Percentiles rank a stretch among this genome's conserved stretches.
phyloP scores from a whole-genome alignment of 2,797 vertebrate genomes.

The Amblyopsis hoosieri region DNA sequence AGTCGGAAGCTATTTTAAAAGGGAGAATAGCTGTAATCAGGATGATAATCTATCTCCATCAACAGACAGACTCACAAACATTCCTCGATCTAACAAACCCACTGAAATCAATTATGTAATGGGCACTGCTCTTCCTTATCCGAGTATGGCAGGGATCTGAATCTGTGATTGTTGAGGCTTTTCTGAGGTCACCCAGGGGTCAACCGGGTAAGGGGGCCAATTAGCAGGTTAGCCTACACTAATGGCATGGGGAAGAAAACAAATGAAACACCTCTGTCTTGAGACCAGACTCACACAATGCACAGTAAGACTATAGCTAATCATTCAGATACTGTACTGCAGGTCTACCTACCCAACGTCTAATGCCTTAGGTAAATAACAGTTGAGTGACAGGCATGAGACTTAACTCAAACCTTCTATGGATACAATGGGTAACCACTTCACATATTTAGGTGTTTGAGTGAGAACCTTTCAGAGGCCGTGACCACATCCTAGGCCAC shows the following conservation, averaged over 20 bases:
- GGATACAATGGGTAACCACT: slow-evolving; percentile 9
- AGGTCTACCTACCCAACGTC: no score
- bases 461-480: slow-evolving; percentile 45
- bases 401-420: neutral
- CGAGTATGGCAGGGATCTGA: neutral
- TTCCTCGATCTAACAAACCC: neutral
- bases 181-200: slow-evolving; percentile 42
- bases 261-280: slow-evolving; percentile 15
- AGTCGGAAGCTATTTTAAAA: slow-evolving; percentile 34
- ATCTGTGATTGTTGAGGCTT: slow-evolving; percentile 16
- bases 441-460: slow-evolving; percentile 46
- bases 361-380: no score
- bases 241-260: slow-evolving; percentile 15
- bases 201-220: slow-evolving; percentile 41
- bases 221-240: slow-evolving; percentile 38
- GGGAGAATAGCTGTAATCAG: slow-evolving; percentile 25
- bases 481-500: slow-evolving; percentile 65
- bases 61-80: slow-evolving; percentile 14
- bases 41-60: neutral
- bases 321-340: no score
- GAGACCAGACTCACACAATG: neutral
- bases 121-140: neutral
- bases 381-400: neutral
- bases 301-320: no score
- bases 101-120: slow-evolving; percentile 2